Evolutionary conservation across 2,888 invertebrate genomes (phyloP), one percentile per base, ranked within the genome.

Genomic region (Chorisops tibialis): DNA sequence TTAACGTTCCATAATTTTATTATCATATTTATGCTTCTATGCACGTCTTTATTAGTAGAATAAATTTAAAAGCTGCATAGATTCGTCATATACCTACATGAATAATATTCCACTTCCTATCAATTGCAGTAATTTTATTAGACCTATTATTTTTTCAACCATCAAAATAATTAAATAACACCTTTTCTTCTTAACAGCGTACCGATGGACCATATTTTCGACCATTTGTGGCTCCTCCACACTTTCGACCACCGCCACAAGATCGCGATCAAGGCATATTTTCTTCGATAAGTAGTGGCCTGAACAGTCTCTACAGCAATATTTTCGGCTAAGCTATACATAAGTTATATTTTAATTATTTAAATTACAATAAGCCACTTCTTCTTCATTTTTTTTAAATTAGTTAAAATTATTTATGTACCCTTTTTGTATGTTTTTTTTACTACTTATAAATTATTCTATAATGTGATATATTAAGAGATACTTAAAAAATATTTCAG

Each of bases 301-400:
- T 92, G 71, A 90, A 87, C 72, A 90, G 83, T 72, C 80, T 92
- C 69, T 87, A 91, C 67, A 87, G 83, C 65, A 91, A 87, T 73
- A 84, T 90, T 72, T 90, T 91, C 70, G 89, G 89, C 72, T 88
- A 81, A 78, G 38, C 16, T 38, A 41, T 14, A 43, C 51, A 16
- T 4, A 47, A 16, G n/a, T n/a, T n/a, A n/a, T 41, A 41, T 9
- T 41, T 41, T 16, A 3, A n/a, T 41, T 12, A 41, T 41, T 41
- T 37, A 7, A 41, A 41, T 41, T 41, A 41, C 16, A 41, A 9
- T 30, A 30, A 30, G 30, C 5, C 30, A 30, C 30, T 2, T 5
- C 18, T 16, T 47, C 2, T 9, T 21, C 22, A 48, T 6, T 48
- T 19, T 48, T 21, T 48, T 48, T 22, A 19, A 22, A 30, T 9